These are phyloP conservation scores for Solea solea DNA, from an alignment of 2,113 vertebrate genomes.

Conservation along the genomic window DNA sequence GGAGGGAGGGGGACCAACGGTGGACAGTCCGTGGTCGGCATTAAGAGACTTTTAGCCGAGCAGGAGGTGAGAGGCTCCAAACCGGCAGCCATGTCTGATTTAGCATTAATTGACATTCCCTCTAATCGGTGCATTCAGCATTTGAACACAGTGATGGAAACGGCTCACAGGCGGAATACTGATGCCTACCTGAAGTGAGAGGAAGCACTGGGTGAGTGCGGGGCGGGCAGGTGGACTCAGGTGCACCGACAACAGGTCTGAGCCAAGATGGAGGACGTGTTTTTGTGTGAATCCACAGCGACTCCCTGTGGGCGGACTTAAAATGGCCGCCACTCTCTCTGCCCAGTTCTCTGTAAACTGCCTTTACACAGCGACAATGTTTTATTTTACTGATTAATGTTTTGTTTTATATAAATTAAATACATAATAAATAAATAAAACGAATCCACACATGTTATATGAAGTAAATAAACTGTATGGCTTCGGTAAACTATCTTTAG, in stretches of 20 bases:
- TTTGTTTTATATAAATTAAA: too few species aligned
- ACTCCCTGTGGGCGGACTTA: slow-evolving; percentile 40
- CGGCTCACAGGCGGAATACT: slow-evolving; percentile 24
- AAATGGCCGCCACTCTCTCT: slow-evolving; percentile 1
- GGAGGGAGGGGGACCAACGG: not conserved
- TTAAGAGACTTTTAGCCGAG: slow-evolving; percentile 25
- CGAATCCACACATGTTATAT: too few species aligned
- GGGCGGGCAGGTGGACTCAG: slow-evolving; percentile 32
- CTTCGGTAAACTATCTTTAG: too few species aligned
- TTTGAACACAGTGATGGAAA: slow-evolving; percentile 48
- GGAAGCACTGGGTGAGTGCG: not conserved
- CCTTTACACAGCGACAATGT: too few species aligned
- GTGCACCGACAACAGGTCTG: not conserved
- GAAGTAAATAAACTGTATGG: too few species aligned
- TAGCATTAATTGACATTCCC: slow-evolving; percentile 56
- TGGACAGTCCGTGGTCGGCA: slow-evolving; percentile 10
- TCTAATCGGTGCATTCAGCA: slow-evolving; percentile 43
- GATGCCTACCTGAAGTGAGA: slow-evolving; percentile 29
- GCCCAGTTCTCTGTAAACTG: not conserved
- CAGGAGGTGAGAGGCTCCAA: not conserved
- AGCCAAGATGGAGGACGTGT: not conserved
- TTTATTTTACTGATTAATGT: too few species aligned
- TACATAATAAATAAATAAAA: too few species aligned
- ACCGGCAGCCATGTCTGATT: slow-evolving; percentile 44
- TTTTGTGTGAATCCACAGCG: slow-evolving; percentile 66